Percentiles rank a stretch among this genome's conserved stretches.
phyloP scores from a whole-genome alignment of 2,888 invertebrate species.

The Frankliniella fusca region DNA sequence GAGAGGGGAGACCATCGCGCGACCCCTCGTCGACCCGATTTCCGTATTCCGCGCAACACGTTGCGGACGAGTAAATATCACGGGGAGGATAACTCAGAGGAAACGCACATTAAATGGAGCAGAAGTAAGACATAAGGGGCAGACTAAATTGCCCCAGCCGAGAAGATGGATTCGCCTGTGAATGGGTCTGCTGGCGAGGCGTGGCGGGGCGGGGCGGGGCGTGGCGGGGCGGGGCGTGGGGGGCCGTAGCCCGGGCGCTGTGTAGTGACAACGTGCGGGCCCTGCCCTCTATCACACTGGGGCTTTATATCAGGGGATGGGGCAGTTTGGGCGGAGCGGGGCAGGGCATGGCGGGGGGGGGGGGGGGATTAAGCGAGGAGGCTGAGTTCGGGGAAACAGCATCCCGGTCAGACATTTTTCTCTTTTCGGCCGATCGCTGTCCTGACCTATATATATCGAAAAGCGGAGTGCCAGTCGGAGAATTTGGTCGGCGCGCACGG shows the following conservation, averaged over 20 bases:
- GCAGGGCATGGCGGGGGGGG: no score
- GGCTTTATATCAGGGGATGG: background rate
- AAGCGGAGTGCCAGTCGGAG: background rate
- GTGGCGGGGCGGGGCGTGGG: no score
- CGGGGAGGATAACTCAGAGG: background rate
- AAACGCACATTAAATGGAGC: conserved; percentile 11
- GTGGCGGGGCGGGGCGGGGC: background rate
- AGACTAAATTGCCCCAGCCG: background rate
- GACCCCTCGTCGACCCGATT: no score
- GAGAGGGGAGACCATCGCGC: no score
- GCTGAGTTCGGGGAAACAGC: background rate
- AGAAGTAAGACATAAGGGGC: background rate
- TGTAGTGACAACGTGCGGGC: background rate
- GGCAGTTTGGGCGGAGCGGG: no score
- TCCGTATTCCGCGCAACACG: background rate
- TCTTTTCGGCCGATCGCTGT: background rate
- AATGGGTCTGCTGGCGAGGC: background rate
- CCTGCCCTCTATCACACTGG: background rate
- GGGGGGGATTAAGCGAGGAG: no score
- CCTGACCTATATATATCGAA: conserved; percentile 7
- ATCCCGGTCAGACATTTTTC: background rate
- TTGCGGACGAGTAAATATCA: background rate
- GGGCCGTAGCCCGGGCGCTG: background rate
- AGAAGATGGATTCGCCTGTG: background rate
- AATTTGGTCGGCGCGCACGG: no score